Base-by-base conservation (phyloP, 1,140 invertebrate genomes). In the Zeugodacus cucurbitae region DNA sequence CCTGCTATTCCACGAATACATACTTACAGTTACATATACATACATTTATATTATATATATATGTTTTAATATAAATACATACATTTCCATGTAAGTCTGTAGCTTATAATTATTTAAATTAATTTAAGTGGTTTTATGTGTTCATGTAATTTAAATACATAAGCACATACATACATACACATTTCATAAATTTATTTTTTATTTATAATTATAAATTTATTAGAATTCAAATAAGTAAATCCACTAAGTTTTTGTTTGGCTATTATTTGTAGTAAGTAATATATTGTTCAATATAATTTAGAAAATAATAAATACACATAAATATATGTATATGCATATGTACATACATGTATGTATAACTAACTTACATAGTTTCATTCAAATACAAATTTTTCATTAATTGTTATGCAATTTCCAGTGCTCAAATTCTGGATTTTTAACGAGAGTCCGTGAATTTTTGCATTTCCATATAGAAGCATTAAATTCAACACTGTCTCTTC, bases 1-100 rank as follows among this genome's bases (percentile, higher is more conserved):
- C 74, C 74, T 82, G 41, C 26, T 82, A 82, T 82, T 82, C 74
- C n/a, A 44, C n/a, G 74, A 82, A 82, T 44, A 82, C 74, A 82
- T 48, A 44, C 70, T 37, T 41, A 74, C 22, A 74, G 26, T 7
- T 20, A 26, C 44, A 48, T 22, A 44, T 44, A n/a, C 3, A 48
- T 62, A 62, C n/a, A 26, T 14, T 4, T 32, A 34, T 70, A 32
- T 29, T 34, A 29, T 70, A 4, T 70, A 70, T 11, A 70, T 17
- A 70, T 34, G 14, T 70, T 2, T 70, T 29, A n/a, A 34, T 70
- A 20, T 37, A 37, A 70, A 32, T 70, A 37, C 29, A 37, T 70
- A 67, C 20, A 17, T 17, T 64, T 64, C 7, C 48, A 44, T 26
- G 74, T 78, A 44, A 29, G 29, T 67, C 1, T 67, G n/a, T 34